A percentile compares a stretch with the other conserved stretches of the same genome.
These are phyloP conservation scores for Aphelinus atriplicis DNA, from an alignment of 1,140 invertebrate genomes.

Conservation along the genomic window DNA sequence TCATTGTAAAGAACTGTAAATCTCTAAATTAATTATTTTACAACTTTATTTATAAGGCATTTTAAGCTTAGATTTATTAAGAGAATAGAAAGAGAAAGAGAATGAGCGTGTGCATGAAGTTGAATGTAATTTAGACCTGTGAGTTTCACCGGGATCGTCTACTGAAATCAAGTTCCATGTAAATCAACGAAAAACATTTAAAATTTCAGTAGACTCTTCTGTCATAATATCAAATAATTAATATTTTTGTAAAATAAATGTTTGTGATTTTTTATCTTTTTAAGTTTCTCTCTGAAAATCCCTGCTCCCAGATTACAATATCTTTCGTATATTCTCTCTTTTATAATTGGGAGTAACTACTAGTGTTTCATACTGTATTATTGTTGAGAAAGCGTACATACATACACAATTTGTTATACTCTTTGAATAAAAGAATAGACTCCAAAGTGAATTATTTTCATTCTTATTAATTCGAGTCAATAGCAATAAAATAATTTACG, in stretches of 20 bases:
- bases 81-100: not conserved
- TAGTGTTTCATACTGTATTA: no score
- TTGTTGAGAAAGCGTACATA: no score
- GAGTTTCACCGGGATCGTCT: conserved; percentile 15
- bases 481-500: no score
- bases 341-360: no score
- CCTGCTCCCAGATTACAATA: not conserved
- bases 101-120: conserved; percentile 4
- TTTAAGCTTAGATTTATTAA: not conserved
- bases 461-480: no score
- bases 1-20: not conserved
- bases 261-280: conserved; percentile 10
- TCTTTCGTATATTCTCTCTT: no score
- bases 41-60: not conserved
- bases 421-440: no score
- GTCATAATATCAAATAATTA: conserved; percentile 1
- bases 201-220: conserved; percentile 21
- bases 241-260: conserved; percentile 27
- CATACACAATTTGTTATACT: no score
- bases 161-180: not conserved
- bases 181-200: not conserved
- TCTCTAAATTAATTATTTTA: not conserved
- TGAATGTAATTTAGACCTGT: conserved; percentile 10
- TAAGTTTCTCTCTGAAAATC: not conserved
- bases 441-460: no score